phyloP scores from a whole-genome alignment of 2,797 vertebrate species.

The Poliocrania exsul region DNA sequence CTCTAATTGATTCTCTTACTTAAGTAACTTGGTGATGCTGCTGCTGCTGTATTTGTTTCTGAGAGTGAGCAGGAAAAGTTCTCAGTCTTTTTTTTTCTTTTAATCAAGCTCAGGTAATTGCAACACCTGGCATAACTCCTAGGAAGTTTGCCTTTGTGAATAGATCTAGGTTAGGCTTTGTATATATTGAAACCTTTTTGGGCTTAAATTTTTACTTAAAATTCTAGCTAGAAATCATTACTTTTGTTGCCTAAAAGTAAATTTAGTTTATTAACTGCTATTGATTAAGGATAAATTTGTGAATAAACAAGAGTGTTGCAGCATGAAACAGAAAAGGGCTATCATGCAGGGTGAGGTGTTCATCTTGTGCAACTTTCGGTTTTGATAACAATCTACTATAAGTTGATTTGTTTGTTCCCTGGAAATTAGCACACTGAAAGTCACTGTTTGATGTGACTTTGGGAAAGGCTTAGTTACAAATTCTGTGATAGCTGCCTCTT shows the following conservation, averaged over 20 bases:
- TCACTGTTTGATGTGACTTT: not conserved
- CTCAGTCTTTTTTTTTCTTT: not conserved
- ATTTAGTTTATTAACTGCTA: not conserved
- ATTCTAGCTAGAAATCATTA: not conserved
- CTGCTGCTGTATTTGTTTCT: not conserved
- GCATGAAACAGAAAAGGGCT: not conserved
- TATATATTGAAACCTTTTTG: not conserved
- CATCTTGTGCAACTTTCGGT: not conserved
- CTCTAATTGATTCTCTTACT: not conserved
- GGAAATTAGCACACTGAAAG: not conserved
- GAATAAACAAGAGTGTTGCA: not conserved
- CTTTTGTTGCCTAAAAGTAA: not conserved
- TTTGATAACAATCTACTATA: not conserved
- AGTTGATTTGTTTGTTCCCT: not conserved
- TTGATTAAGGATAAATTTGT: not conserved
- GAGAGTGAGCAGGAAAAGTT: not conserved
- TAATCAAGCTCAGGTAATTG: not conserved
- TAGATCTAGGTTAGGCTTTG: not conserved
- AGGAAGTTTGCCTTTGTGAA: not conserved
- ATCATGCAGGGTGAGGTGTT: not conserved
- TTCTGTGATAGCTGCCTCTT: not conserved
- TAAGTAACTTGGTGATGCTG: not conserved
- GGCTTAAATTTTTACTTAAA: not conserved
- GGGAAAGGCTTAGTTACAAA: not conserved
- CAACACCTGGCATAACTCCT: not conserved